Conservation (phyloP, 2,888 invertebrate species). For the Helobdella robusta region DNA sequence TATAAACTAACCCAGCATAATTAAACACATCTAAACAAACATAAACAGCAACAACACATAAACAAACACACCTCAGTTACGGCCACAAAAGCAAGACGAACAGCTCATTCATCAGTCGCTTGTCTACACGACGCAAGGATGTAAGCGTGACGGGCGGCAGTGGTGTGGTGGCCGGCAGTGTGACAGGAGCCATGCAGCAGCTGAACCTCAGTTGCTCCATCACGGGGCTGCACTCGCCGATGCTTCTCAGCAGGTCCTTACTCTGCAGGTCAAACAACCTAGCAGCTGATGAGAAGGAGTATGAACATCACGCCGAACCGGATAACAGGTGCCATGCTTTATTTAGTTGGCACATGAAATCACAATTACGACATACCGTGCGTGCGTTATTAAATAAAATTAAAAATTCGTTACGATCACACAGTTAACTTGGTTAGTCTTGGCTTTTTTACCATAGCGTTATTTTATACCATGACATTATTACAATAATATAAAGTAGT, state of each 20-base stretch:
- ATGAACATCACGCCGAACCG: too few species aligned
- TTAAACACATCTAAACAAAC: too few species aligned
- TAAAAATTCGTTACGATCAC: background rate
- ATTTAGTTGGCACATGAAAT: background rate
- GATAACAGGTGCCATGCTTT: too few species aligned
- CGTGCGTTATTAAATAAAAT: background rate
- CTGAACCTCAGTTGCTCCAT: conserved; percentile 21
- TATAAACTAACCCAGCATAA: too few species aligned
- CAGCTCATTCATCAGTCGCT: conserved; percentile 79
- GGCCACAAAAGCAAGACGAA: conserved; percentile 67
- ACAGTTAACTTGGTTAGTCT: background rate
- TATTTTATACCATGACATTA: too few species aligned
- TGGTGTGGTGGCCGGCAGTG: background rate
- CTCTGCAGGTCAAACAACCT: conserved; percentile 18
- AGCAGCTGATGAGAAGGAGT: conserved; percentile 9
- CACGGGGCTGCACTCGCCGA: conserved; percentile 31
- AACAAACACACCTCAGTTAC: conserved; percentile 13
- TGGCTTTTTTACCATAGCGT: too few species aligned
- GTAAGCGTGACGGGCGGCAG: conserved; percentile 33
- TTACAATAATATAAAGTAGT: too few species aligned
- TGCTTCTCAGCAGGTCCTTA: conserved; percentile 28
- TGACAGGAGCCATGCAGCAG: conserved; percentile 13
- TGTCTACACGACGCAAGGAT: conserved; percentile 55
- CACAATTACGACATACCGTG: background rate
- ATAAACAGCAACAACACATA: background rate